These are phyloP conservation scores for Oikopleura albicans DNA, from an alignment of 23 tunicate genomes.

Conservation along the genomic window DNA sequence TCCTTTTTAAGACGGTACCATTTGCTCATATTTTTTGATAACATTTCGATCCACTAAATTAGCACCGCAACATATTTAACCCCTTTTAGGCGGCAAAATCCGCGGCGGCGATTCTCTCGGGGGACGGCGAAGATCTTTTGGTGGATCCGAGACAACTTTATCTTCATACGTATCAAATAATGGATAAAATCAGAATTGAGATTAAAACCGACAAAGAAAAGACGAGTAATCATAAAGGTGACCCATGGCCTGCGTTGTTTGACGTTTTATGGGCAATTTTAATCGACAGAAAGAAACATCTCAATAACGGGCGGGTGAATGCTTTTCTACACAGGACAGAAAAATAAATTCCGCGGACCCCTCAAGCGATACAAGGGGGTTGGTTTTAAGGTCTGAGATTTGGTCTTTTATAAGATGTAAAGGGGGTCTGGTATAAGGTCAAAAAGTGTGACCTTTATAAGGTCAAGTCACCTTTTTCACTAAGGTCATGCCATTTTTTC, in stretches of 20 bases:
- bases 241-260: conserved; percentile 13
- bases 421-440: too few relatives aligned
- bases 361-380: too few relatives aligned
- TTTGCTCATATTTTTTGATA: too few relatives aligned
- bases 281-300: neutral
- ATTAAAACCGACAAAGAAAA: neutral
- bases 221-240: neutral
- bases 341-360: too few relatives aligned
- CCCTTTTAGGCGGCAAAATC: neutral
- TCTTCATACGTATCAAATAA: neutral
- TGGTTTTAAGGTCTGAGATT: too few relatives aligned
- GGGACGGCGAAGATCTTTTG: neutral
- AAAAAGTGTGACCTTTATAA: too few relatives aligned
- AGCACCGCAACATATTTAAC: too few relatives aligned
- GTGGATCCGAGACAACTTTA: conserved; percentile 14
- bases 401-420: too few relatives aligned
- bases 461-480: too few relatives aligned
- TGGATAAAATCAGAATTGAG: neutral
- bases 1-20: too few relatives aligned
- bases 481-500: too few relatives aligned
- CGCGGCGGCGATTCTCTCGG: neutral
- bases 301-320: neutral
- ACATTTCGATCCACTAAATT: too few relatives aligned
- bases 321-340: neutral
- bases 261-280: neutral